phyloP scores from a whole-genome alignment of 1,140 invertebrate genomes.

The Drosophila kikkawai region DNA sequence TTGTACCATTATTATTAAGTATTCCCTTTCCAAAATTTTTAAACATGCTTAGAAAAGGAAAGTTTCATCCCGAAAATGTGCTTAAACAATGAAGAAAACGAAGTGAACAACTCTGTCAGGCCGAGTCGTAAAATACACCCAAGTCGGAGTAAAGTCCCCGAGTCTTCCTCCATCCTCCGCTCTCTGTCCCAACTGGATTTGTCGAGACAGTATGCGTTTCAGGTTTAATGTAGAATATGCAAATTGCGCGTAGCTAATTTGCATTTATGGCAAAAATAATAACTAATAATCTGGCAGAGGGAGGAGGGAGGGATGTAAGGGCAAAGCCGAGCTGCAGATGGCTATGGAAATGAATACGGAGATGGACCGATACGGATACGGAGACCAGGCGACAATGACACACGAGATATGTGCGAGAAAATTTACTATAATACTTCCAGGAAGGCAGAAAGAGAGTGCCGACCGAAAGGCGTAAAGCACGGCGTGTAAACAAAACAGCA shows the following conservation, averaged over 20 bases:
- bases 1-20: background rate
- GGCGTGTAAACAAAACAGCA: constrained; percentile 64
- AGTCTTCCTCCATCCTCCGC: background rate
- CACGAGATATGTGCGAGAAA: constrained; percentile 78
- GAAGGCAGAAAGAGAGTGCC: constrained; percentile 69
- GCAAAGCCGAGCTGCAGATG: constrained; percentile 29
- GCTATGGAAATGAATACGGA: constrained; percentile 20
- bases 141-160: constrained; percentile 2
- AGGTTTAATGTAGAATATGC: constrained; percentile 80
- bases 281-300: constrained; percentile 73
- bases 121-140: constrained; percentile 13
- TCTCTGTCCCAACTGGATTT: constrained; percentile 33
- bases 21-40: background rate
- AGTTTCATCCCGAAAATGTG: constrained; percentile 13
- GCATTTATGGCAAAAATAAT: constrained; percentile 81
- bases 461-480: constrained; percentile 41
- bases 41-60: constrained; percentile 5
- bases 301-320: constrained; percentile 12
- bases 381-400: constrained; percentile 59
- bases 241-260: constrained; percentile 80
- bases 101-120: constrained; percentile 27
- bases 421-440: constrained; percentile 83
- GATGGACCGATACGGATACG: constrained; percentile 26
- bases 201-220: constrained; percentile 42
- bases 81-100: constrained; percentile 17